Evolutionary conservation across 1,140 invertebrate genomes (phyloP), one percentile per base, ranked within the genome.

Genomic region (Capitella teleta): DNA sequence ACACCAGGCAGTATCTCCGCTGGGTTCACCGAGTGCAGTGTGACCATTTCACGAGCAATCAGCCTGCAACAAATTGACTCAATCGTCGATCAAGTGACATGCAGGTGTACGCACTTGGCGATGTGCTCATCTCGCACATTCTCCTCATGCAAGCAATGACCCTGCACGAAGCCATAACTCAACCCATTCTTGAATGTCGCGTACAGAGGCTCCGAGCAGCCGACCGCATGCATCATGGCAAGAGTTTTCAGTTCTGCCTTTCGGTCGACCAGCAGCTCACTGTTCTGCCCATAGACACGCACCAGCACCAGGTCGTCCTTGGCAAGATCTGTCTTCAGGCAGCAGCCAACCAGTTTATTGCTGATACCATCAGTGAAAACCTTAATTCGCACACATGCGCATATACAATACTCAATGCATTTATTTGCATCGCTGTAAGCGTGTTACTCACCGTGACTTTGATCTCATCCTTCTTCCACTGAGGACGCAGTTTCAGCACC

Each of bases 301-400:
- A 96, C 79, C 2, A 97, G 76, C 0, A 96, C 77, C 61, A 89
- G 81, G 58, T 87, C 80, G 48, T 71, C 59, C 6, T 47, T 34
- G 8, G 47, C 41, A 24, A 52, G 56, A 60, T 82, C 75, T 56
- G 76, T 65, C 49, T 74, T 68, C 25, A 72, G 54, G 52, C 77
- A 86, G 58, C 88, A 85, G 24, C 85, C 86, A 40, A 96, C 76
- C 52, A 97, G 77, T 70, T 86, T 88, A 75, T 97, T 97, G 42
- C 92, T 93, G 46, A 94, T 91, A 25, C 93, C 93, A 78, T 92
- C 86, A 47, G 87, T 94, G 71, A 95, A 95, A 58, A 83, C 68
- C 90, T 95, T n/a, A n/a, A n/a, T n/a, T n/a, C n/a, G n/a, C n/a
- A n/a, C n/a, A n/a, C n/a, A n/a, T n/a, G n/a, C n/a, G n/a, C n/a